Evolutionary conservation across 2,888 invertebrate species (phyloP).

Genomic region (Polydrusus tereticollis): DNA sequence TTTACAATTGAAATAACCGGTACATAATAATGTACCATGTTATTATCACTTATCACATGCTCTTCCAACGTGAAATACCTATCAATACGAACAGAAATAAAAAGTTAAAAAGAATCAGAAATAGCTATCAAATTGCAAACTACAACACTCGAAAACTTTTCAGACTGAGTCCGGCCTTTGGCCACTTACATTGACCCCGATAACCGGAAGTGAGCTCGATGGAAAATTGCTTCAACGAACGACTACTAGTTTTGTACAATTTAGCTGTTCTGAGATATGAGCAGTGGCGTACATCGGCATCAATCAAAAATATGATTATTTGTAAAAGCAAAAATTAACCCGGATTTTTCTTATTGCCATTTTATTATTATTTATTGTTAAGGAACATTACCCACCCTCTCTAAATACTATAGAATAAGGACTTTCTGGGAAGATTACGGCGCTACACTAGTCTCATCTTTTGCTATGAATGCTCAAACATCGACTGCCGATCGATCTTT

Average conservation of each 20-base stretch:
- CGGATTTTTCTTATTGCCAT: too few relatives aligned
- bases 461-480: too few relatives aligned
- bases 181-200: slow-evolving; percentile 43
- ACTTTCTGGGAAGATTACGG: too few relatives aligned
- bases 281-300: background rate
- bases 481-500: too few relatives aligned
- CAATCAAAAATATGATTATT: background rate
- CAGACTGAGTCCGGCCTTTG: slow-evolving; percentile 35
- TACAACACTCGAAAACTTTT: slow-evolving; percentile 37
- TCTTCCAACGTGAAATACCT: background rate
- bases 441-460: too few relatives aligned
- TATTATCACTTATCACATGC: background rate
- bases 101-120: slow-evolving; percentile 7
- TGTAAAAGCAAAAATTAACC: too few relatives aligned
- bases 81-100: background rate
- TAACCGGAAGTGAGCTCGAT: slow-evolving; percentile 21
- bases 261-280: slow-evolving; percentile 10
- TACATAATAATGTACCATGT: too few relatives aligned
- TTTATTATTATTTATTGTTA: too few relatives aligned
- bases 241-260: slow-evolving; percentile 24
- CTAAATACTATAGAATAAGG: too few relatives aligned
- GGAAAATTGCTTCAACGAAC: slow-evolving; percentile 38
- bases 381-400: too few relatives aligned
- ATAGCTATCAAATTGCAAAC: slow-evolving; percentile 37
- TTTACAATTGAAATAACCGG: too few relatives aligned